Base-by-base conservation (phyloP, 2,797 vertebrate genomes). In the Semaprochilodus insignis region DNA sequence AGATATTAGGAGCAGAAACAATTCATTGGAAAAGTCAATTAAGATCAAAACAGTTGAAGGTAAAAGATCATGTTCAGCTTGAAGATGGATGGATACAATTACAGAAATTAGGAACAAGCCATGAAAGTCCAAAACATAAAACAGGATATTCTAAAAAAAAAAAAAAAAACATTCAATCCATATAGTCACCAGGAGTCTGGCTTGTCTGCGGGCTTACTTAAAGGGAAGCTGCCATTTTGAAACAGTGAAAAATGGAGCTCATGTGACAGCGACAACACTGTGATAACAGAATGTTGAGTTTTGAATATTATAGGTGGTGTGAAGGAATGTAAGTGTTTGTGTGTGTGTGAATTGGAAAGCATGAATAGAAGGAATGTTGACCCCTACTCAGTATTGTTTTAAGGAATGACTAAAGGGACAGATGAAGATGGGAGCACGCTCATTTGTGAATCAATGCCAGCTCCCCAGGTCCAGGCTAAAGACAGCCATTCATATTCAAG, bases 391-490 rank as follows among this genome's bases (percentile, higher is more conserved):
- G 70, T 75, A 69, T 54, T 80, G 81, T 78, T 80, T 83, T 65
- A 21, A 75, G 52, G 36, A 67, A 73, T 60, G 80, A 82, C 82
- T 81, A 73, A 79, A 81, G 86, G 17, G 52, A 67, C 71, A 81
- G 57, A 75, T 85, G 57, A 81, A 75, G 52, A 72, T 83, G 25
- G 78, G 70, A 85, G 78, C 36, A 59, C 36, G 51, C 63, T 80
- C 36, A 88, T 85, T 87, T 88, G 85, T 69, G 72, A 85, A 75
- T 87, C 83, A 88, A 87, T 88, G 82, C 57, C 74, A 85, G 74
- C 74, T 81, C 51, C 63, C 63, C 52, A 48, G 48, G 67, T 78
- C 75, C 63, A 7, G 81, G 31, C 69, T 74, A 48, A 69, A 57
- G 66, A 70, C 40, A 10, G 55, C 67, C 65, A 80, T 87, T 85